Evolutionary conservation across 1,140 invertebrate species (phyloP), one percentile per base, ranked within the genome.

Genomic region (Sesamia nonagrioides): DNA sequence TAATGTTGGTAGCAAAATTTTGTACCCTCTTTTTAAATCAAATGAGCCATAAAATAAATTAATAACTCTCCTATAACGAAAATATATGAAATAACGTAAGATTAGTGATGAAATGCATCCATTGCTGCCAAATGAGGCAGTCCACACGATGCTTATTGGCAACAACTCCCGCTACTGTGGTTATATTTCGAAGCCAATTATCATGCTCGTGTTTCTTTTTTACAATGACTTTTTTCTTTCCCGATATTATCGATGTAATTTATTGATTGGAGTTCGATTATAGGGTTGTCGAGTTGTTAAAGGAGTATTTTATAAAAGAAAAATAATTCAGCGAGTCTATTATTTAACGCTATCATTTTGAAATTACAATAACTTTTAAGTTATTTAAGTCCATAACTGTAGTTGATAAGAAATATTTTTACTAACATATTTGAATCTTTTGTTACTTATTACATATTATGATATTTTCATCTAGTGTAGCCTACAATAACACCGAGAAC

Each of bases 241-340:
- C 58, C 73, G 73, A 75, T 75, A 60, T 45, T 74, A 75, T 75
- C 73, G 73, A 61, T 33, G 56, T 75, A 61, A 75, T 75, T 75
- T 75, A 75, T 75, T 61, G 73, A 58, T 33, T 54, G 58, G 17
- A n/a, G 54, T 60, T 60, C 21, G 40, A n/a, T 61, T 50, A 0
- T 61, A 75, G 73, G 73, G 73, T 15, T 75, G 73, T 2, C 54
- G 13, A 15, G 4, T 72, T 37, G 6, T 2, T 0, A 37, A 61
- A 33, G 15, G 15, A 33, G 21, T n/a, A 11, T 56, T 27, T 27
- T 56, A 1, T 56, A 13, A 27, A 3, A 13, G 11, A 45, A 3
- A 27, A 27, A 27, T 1, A 27, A 27, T 1, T 27, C 27, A 27
- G 27, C 27, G 27, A 27, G 27, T 1, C 3, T 27, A 27, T 27